These are phyloP conservation scores for Equus przewalskii DNA, from an alignment of 2,113 vertebrate genomes.

Conservation along the genomic window DNA sequence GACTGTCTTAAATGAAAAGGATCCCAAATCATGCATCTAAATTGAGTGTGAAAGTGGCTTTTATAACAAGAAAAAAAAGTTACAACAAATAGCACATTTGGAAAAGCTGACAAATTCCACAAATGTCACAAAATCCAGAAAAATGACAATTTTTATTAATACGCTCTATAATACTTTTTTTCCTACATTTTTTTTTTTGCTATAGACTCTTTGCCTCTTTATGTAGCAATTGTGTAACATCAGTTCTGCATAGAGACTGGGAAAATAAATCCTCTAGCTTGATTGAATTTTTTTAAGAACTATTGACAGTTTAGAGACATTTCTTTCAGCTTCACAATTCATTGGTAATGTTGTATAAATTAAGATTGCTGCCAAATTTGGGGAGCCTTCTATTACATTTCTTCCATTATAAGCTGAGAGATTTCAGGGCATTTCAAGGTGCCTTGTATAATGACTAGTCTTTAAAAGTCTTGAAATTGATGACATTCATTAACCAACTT, in stretches of 20 bases:
- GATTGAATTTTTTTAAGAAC: background rate
- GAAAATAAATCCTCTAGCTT: slow-evolving; percentile 2
- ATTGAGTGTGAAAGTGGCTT: slow-evolving; percentile 40
- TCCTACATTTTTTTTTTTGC: background rate
- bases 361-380: slow-evolving; percentile 43
- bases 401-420: background rate
- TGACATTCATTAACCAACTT: slow-evolving; percentile 58
- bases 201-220: background rate
- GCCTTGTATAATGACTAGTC: slow-evolving; percentile 47
- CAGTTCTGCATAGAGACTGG: background rate
- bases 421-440: slow-evolving; percentile 61
- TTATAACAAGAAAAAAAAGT: background rate
- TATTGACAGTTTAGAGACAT: background rate
- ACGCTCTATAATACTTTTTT: background rate
- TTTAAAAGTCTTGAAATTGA: slow-evolving; percentile 63
- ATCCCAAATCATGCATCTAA: slow-evolving; percentile 28
- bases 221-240: background rate
- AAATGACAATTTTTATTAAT: slow-evolving; percentile 44
- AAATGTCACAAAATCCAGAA: background rate
- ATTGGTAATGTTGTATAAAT: slow-evolving; percentile 44
- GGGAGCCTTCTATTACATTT: background rate
- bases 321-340: background rate
- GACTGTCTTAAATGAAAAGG: slow-evolving; percentile 3
- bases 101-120: slow-evolving; percentile 49
- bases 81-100: slow-evolving; percentile 30